Evolutionary conservation across 2,797 vertebrate species (phyloP).

Genomic region (Kryptolebias ocellatus): DNA sequence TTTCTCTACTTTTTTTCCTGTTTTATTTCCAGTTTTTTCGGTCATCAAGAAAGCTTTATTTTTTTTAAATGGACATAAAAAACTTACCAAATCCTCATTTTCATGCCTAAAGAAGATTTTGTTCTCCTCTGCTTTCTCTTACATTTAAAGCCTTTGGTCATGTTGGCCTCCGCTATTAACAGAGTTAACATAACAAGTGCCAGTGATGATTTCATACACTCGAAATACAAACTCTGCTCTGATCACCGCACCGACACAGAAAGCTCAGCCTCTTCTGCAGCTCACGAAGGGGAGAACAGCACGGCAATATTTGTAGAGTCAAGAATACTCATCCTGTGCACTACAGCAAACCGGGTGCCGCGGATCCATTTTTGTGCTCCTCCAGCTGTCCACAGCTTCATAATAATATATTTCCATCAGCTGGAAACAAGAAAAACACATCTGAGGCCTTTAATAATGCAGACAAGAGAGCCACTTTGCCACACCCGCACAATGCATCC

Average conservation of each 20-base stretch:
- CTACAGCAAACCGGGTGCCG: constrained; percentile 65
- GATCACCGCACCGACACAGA: constrained; percentile 53
- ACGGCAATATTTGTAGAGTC: constrained; percentile 75
- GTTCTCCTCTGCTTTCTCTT: constrained; percentile 6
- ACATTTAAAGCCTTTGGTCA: constrained; percentile 37
- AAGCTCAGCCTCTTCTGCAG: constrained; percentile 46
- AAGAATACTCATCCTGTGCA: constrained; percentile 71
- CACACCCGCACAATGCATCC: constrained; percentile 67
- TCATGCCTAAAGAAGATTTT: neutral
- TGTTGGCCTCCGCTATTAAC: constrained; percentile 37
- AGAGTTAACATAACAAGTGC: constrained; percentile 57
- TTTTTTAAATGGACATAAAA: neutral
- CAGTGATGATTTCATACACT: constrained; percentile 56
- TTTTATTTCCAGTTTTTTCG: neutral
- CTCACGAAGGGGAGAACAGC: constrained; percentile 48
- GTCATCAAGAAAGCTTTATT: constrained; percentile 11
- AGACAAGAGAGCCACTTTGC: constrained; percentile 74
- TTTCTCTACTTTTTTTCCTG: neutral
- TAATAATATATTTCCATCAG: constrained; percentile 77
- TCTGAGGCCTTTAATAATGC: constrained; percentile 83
- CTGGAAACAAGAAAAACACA: constrained; percentile 82
- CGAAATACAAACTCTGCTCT: constrained; percentile 65
- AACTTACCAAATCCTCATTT: constrained; percentile 18
- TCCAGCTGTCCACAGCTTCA: constrained; percentile 67
- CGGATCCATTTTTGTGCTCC: constrained; percentile 68